phyloP scores from a whole-genome alignment of 1,140 invertebrate species.

The Dufourea novaeangliae region DNA sequence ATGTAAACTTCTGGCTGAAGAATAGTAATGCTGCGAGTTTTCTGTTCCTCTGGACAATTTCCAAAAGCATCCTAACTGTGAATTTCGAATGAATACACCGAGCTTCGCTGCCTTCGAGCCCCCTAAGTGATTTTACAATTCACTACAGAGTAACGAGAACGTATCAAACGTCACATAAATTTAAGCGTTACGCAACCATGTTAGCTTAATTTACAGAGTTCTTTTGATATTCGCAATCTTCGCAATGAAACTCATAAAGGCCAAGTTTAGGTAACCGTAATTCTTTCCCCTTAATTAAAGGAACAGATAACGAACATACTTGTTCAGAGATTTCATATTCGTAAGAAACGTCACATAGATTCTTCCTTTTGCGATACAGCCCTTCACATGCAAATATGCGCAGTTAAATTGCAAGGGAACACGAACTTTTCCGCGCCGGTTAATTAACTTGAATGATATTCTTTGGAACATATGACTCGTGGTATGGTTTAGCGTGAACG shows the following conservation, averaged over 20 bases:
- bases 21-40: conserved; percentile 14
- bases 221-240: too few relatives aligned
- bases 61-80: conserved; percentile 19
- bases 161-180: not conserved
- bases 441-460: conserved; percentile 58
- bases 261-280: not conserved
- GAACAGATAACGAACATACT: not conserved
- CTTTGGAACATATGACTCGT: conserved; percentile 37
- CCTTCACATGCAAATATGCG: conserved; percentile 10
- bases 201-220: not conserved
- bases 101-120: not conserved
- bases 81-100: conserved; percentile 27
- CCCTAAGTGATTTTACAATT: not conserved
- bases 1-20: conserved; percentile 28
- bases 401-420: conserved; percentile 14
- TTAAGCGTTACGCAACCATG: not conserved
- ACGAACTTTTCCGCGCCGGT: conserved; percentile 23
- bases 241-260: not conserved
- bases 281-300: not conserved
- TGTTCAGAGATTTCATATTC: conserved; percentile 3
- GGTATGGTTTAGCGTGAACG: conserved; percentile 59
- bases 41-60: not conserved
- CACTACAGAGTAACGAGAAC: not conserved
- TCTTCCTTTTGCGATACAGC: not conserved
- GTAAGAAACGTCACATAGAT: conserved; percentile 2